Evolutionary conservation across 2,113 vertebrate species (phyloP).

Genomic region (Geococcyx californianus): DNA sequence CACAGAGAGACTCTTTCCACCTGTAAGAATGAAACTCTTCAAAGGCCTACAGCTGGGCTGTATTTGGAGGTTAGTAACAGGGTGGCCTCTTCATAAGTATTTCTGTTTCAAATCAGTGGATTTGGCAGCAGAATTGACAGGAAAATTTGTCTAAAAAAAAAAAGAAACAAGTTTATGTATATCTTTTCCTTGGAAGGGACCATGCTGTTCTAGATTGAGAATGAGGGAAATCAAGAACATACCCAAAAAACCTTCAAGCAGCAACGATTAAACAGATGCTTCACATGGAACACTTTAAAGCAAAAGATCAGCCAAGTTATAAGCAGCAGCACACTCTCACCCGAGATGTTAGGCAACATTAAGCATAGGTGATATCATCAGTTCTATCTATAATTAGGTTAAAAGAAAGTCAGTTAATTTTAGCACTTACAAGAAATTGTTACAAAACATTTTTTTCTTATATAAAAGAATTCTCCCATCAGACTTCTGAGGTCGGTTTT

Average conservation of each 20-base stretch:
- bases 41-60: not conserved
- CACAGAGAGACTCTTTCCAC: not conserved
- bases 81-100: not conserved
- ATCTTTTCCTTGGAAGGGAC: not conserved
- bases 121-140: not conserved
- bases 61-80: not conserved
- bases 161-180: not conserved
- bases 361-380: slow-evolving; percentile 46
- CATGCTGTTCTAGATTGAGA: not conserved
- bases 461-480: slow-evolving; percentile 53
- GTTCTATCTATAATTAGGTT: slow-evolving; percentile 41
- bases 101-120: not conserved
- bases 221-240: not conserved
- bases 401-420: slow-evolving; percentile 62
- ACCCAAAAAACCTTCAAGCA: not conserved
- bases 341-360: not conserved
- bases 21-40: not conserved
- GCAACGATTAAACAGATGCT: not conserved
- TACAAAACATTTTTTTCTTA: slow-evolving; percentile 48
- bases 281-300: not conserved
- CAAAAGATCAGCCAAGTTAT: not conserved
- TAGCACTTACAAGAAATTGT: slow-evolving; percentile 58
- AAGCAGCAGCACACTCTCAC: not conserved
- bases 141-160: not conserved
- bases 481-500: slow-evolving; percentile 45